Conservation (phyloP, 1,140 invertebrate genomes). For the Laodelphax striatellus region DNA sequence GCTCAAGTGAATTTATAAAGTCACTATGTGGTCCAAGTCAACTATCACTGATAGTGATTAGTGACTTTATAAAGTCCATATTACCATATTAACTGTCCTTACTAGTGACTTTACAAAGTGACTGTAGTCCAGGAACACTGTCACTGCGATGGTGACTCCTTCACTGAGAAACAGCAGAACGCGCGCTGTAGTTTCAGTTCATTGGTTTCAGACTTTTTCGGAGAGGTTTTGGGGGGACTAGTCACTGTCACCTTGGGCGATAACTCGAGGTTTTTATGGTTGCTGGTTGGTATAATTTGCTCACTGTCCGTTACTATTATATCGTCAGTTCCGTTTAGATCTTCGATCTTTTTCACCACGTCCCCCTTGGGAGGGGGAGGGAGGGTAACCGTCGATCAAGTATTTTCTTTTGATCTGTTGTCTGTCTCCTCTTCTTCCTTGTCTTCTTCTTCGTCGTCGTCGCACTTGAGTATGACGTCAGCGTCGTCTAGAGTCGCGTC, state of each 20-base stretch:
- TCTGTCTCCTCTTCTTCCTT: slow-evolving; percentile 10
- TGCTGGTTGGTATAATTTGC: slow-evolving; percentile 16
- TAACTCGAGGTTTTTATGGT: not conserved
- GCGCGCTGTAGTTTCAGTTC: slow-evolving; percentile 15
- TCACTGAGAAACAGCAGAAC: slow-evolving; percentile 19
- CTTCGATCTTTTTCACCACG: slow-evolving; percentile 16
- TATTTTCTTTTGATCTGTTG: not conserved
- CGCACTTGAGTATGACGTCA: slow-evolving; percentile 30
- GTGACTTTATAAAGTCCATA: no score
- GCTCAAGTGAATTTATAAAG: no score
- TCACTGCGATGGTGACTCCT: slow-evolving; percentile 9
- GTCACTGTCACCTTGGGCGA: not conserved
- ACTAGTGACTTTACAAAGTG: no score
- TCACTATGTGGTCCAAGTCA: no score
- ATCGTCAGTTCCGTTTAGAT: slow-evolving; percentile 21
- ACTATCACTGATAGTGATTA: no score
- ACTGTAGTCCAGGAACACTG: not conserved
- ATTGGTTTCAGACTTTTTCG: not conserved
- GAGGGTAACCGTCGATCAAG: not conserved
- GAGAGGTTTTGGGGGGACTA: not conserved
- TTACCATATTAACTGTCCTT: no score
- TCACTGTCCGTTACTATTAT: slow-evolving; percentile 26
- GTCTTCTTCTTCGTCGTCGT: slow-evolving; percentile 25
- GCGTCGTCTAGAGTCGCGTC: slow-evolving; percentile 17
- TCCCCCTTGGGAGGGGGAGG: not conserved